phyloP scores from a whole-genome alignment of 2,888 invertebrate genomes.

The Oscheius sp. region DNA sequence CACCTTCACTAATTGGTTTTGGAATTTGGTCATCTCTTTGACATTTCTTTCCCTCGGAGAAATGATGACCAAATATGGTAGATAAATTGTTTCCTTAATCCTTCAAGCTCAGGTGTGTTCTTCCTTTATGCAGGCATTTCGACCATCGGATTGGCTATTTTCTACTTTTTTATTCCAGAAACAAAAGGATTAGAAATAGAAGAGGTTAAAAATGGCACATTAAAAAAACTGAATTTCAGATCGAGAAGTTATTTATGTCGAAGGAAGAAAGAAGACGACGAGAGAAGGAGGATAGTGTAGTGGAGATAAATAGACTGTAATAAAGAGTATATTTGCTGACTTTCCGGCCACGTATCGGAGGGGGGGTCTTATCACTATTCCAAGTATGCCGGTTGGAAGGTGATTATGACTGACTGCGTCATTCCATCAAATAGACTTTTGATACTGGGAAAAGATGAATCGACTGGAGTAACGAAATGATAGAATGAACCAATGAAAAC shows the following conservation, averaged over 20 bases:
- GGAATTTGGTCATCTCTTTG: constrained; percentile 74
- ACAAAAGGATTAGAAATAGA: constrained; percentile 74
- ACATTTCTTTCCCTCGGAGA: constrained; percentile 72
- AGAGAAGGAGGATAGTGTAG: background rate
- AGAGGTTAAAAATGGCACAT: constrained; percentile 59
- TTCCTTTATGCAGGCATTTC: constrained; percentile 74
- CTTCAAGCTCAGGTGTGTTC: constrained; percentile 72
- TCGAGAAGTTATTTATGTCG: constrained; percentile 27
- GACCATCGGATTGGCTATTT: constrained; percentile 71
- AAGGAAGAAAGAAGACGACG: background rate
- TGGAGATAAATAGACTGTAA: background rate
- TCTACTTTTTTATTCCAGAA: constrained; percentile 73
- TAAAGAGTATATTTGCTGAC: background rate
- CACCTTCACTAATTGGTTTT: constrained; percentile 73
- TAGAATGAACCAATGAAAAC: no score
- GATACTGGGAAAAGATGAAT: background rate
- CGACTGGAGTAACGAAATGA: background rate
- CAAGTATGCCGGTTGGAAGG: constrained; percentile 12
- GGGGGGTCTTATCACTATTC: constrained; percentile 9
- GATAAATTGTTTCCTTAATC: background rate
- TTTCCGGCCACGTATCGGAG: no score
- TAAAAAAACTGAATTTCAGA: background rate
- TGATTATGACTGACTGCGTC: background rate
- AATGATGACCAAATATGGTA: constrained; percentile 61
- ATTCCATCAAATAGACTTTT: background rate